Evolutionary conservation across 1,140 invertebrate species (phyloP).

Genomic region (Thereuonema tuberculata): DNA sequence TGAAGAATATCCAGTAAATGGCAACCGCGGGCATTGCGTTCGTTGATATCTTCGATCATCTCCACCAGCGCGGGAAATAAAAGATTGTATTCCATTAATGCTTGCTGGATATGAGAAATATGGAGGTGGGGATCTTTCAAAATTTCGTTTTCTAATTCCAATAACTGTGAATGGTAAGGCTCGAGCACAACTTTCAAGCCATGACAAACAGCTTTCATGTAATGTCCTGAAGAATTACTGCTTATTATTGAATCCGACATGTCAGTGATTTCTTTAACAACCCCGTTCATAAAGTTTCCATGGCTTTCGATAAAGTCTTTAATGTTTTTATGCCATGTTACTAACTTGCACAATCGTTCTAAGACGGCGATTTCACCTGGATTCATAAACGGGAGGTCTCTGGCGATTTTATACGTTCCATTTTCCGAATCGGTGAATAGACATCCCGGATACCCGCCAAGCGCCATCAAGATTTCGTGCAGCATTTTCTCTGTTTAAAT

Average conservation of each 20-base stretch:
- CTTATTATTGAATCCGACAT: neutral
- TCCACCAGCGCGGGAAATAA: conserved; percentile 28
- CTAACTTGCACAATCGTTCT: neutral
- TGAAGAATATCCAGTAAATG: conserved; percentile 33
- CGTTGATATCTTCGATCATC: conserved; percentile 27
- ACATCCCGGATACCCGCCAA: conserved; percentile 1
- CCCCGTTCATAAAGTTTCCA: neutral
- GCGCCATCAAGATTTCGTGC: conserved; percentile 2
- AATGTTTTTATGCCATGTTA: neutral
- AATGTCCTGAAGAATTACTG: conserved; percentile 24
- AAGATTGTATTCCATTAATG: conserved; percentile 29
- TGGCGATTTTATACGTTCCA: neutral
- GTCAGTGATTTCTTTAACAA: neutral
- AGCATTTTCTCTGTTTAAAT: neutral
- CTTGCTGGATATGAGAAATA: conserved; percentile 28
- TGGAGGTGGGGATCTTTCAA: conserved; percentile 30
- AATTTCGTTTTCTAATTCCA: conserved; percentile 28
- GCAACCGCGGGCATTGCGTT: conserved; percentile 32
- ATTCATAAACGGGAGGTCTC: conserved; percentile 3
- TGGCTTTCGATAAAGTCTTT: neutral
- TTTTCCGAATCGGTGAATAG: neutral
- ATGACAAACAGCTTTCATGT: conserved; percentile 30
- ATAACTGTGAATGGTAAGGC: conserved; percentile 27
- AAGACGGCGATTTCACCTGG: neutral
- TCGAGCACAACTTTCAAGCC: conserved; percentile 29